A percentile compares a stretch with the other conserved stretches of the same genome.
phyloP scores from a whole-genome alignment of 2,113 vertebrate genomes.

The Aviceda subcristata region DNA sequence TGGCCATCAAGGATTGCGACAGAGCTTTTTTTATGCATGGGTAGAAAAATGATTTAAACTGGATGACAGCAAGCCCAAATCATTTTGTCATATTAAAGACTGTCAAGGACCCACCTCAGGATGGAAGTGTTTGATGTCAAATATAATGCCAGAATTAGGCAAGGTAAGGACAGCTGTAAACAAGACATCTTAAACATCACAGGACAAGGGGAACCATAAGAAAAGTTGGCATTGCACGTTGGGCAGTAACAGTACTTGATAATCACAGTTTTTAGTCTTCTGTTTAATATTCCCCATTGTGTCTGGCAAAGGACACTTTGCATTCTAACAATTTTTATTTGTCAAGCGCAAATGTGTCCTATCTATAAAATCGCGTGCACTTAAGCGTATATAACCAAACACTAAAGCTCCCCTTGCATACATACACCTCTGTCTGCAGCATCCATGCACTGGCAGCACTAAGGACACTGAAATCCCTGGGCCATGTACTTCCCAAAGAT shows the following conservation, averaged over 20 bases:
- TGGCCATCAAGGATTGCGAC: not conserved
- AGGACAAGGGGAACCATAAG: not conserved
- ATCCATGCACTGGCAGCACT: fast-evolving
- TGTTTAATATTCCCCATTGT: not conserved
- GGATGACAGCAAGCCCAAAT: slow-evolving; percentile 38
- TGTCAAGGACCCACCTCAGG: slow-evolving; percentile 27
- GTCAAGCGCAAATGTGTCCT: not conserved
- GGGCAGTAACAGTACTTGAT: not conserved
- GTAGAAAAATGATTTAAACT: slow-evolving; percentile 25
- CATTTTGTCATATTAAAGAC: slow-evolving; percentile 40
- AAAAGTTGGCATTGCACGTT: not conserved
- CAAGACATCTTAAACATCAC: not conserved
- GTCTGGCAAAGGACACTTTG: not conserved
- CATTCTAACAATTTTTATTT: not conserved
- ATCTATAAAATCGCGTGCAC: not conserved
- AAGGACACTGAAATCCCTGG: not conserved
- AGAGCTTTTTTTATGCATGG: not conserved
- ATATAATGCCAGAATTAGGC: not conserved
- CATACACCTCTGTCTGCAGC: not conserved
- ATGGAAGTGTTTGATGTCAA: not conserved
- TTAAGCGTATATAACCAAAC: not conserved
- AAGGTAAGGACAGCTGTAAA: not conserved
- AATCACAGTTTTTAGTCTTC: not conserved
- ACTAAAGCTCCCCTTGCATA: not conserved
- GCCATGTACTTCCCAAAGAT: not conserved